Evolutionary conservation across 2,888 invertebrate genomes (phyloP), one percentile per base, ranked within the genome.

Genomic region (Xylophagus ater): DNA sequence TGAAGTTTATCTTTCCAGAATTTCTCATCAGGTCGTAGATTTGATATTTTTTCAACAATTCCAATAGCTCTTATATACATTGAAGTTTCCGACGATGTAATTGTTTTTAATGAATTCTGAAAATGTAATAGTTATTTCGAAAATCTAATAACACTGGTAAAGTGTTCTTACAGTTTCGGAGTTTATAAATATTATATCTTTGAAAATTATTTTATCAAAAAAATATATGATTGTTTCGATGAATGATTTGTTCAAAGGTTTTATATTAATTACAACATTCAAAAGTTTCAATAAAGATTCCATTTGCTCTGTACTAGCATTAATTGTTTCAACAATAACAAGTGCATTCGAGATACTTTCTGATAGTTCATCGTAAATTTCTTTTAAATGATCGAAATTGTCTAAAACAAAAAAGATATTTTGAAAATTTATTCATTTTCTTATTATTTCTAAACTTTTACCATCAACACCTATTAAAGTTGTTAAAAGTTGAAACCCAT

Each of bases 241-340:
- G 9, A 38, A 32, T 7, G 35, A 31, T 9, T 26, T 29, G 8
- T 6, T 26, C 4, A 39, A 10, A 7, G 13, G n/a, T 26, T 17
- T 18, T 15, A 19, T 13, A 4, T 18, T 9, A 4, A 36, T 4
- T 7, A 36, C 13, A 7, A 36, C 28, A 7, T 14, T 12, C 13
- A 36, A 14, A 4, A 44, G 35, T 35, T 44, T 44, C 4, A 44
- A 14, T 17, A 44, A 7, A 13, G 41, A 36, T 9, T 26, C 21
- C 10, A 35, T 35, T 17, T 41, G 44, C 5, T 38, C 38, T 4
- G 37, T n/a, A 9, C 21, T 29, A 2, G 32, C 33, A 20, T 40
- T 32, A n/a, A 43, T 34, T 4, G 20, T 33, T 17, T 25, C 15
- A 12, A 37, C 5, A 10, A 43, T 20, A n/a, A 29, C 15, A 9